Evolutionary conservation across 2,888 invertebrate species (phyloP).

Genomic region (Caenorhabditis wallacei): DNA sequence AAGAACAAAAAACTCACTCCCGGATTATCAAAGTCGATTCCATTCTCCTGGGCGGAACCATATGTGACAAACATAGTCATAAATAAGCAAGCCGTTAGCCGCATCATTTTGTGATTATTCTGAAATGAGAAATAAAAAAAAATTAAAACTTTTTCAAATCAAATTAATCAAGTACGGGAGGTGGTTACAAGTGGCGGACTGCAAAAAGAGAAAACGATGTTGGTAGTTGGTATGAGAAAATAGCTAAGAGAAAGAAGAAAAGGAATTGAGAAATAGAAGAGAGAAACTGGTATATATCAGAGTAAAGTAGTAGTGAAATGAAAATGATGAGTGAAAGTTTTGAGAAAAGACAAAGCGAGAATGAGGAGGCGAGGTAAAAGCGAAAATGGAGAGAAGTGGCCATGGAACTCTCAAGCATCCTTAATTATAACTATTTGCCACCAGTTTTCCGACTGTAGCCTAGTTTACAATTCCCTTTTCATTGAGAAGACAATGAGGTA

Average conservation of each 20-base stretch:
- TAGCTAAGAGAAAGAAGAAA: conserved; percentile 36
- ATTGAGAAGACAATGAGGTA: no score
- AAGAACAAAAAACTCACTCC: conserved; percentile 57
- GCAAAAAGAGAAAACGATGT: conserved; percentile 38
- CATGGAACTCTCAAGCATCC: conserved; percentile 20
- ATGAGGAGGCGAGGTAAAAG: conserved; percentile 26
- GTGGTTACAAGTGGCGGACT: conserved; percentile 50
- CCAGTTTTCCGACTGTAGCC: no score
- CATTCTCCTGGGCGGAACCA: conserved; percentile 59
- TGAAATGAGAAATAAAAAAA: background rate
- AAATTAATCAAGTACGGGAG: background rate
- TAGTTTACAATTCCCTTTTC: no score
- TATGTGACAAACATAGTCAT: conserved; percentile 1
- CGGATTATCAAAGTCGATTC: conserved; percentile 68
- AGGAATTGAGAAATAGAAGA: conserved; percentile 24
- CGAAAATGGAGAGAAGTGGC: conserved; percentile 19
- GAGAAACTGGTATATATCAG: conserved; percentile 52
- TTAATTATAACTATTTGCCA: background rate
- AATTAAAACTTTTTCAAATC: background rate
- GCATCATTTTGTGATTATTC: conserved; percentile 37
- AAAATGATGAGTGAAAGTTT: conserved; percentile 56
- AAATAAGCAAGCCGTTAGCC: conserved; percentile 28
- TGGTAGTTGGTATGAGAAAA: conserved; percentile 12
- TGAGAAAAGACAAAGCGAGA: conserved; percentile 41
- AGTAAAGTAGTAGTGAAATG: conserved; percentile 38